Evolutionary conservation across 2,888 invertebrate genomes (phyloP).

Genomic region (Ptilodon capucinus): DNA sequence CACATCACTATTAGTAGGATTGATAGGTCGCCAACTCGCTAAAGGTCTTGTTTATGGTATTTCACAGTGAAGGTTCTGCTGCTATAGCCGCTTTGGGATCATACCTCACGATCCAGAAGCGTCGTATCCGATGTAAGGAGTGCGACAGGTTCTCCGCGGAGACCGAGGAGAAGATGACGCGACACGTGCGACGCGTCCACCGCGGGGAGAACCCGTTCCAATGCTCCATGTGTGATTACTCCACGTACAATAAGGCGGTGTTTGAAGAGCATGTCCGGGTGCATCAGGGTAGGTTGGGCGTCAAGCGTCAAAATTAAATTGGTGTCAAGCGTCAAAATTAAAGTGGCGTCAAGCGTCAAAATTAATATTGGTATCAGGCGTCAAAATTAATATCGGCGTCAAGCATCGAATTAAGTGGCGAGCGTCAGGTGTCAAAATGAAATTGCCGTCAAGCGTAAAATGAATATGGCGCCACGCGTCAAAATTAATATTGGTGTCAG

Average conservation of each 20-base stretch:
- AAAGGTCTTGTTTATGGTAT: too few relatives aligned
- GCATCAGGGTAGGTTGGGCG: constrained; percentile 62
- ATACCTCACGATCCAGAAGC: constrained; percentile 3
- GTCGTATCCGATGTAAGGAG: constrained; percentile 31
- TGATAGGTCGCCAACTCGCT: background rate
- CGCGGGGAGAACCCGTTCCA: constrained; percentile 63
- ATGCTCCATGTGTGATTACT: constrained; percentile 68
- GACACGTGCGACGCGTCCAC: constrained; percentile 57
- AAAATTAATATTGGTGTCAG: too few relatives aligned
- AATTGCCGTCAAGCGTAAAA: too few relatives aligned
- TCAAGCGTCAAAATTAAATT: too few relatives aligned
- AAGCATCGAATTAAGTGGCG: too few relatives aligned
- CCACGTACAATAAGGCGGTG: constrained; percentile 58
- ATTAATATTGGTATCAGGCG: too few relatives aligned
- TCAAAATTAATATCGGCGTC: too few relatives aligned
- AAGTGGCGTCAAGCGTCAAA: too few relatives aligned
- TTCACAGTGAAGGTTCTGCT: background rate
- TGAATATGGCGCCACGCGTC: too few relatives aligned
- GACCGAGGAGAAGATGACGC: constrained; percentile 50
- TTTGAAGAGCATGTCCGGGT: constrained; percentile 65
- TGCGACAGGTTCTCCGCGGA: constrained; percentile 46
- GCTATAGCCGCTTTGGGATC: background rate
- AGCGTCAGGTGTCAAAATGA: too few relatives aligned
- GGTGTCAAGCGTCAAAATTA: too few relatives aligned
- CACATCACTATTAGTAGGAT: too few relatives aligned